Percentiles rank a stretch among this genome's conserved stretches.
These are phyloP conservation scores for Heliconius hermathena DNA, from an alignment of 1,140 invertebrate genomes.

Conservation along the genomic window DNA sequence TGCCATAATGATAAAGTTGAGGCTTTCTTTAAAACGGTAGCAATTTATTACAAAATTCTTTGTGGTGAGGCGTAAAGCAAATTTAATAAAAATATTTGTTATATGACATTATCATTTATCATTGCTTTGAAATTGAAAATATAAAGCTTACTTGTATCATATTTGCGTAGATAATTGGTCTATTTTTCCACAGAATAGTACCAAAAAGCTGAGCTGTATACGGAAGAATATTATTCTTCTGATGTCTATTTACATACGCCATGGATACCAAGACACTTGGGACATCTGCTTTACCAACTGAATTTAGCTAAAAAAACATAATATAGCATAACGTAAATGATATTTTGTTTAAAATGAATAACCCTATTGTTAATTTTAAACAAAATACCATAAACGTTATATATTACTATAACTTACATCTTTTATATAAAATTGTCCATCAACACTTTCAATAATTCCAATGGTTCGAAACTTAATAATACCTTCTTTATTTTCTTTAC, in stretches of 20 bases:
- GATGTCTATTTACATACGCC: constrained; percentile 46
- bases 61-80: too few species aligned
- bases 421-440: constrained; percentile 58
- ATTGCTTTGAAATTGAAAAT: too few species aligned
- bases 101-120: too few species aligned
- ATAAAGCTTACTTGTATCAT: constrained; percentile 56
- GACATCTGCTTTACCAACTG: constrained; percentile 11
- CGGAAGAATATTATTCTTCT: constrained; percentile 52
- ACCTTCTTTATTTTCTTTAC: constrained; percentile 42
- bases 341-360: too few species aligned
- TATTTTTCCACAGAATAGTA: constrained; percentile 56
- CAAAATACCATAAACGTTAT: not conserved
- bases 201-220: constrained; percentile 68
- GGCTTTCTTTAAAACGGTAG: too few species aligned
- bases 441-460: constrained; percentile 58
- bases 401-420: constrained; percentile 50
- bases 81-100: too few species aligned
- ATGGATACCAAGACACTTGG: constrained; percentile 52
- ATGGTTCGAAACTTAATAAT: constrained; percentile 57
- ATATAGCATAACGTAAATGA: too few species aligned
- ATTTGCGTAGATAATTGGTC: constrained; percentile 61
- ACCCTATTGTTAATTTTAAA: too few species aligned
- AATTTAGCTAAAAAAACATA: constrained; percentile 45
- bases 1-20: too few species aligned
- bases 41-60: too few species aligned